These are phyloP conservation scores for Melikaiella ostensackeni DNA, from an alignment of 2,888 invertebrate genomes.

Conservation along the genomic window DNA sequence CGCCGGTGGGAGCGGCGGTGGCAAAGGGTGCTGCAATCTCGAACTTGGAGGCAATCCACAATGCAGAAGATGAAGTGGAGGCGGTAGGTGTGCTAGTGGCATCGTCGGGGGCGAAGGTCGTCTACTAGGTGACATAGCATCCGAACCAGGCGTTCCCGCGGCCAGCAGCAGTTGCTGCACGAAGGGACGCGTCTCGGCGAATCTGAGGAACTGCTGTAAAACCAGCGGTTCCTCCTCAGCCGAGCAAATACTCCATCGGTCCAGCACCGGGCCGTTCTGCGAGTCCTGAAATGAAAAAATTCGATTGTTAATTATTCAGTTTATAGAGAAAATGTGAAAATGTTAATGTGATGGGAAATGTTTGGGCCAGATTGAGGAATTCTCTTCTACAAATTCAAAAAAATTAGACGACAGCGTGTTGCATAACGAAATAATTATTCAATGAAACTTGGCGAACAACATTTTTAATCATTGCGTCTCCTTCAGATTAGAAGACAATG, in stretches of 20 bases:
- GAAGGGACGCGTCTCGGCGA: constrained; percentile 92
- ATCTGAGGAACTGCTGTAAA: constrained; percentile 93
- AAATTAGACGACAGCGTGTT: background rate
- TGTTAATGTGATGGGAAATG: background rate
- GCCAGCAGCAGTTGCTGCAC: constrained; percentile 83
- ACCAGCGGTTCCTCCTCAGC: constrained; percentile 94
- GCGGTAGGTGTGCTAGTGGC: constrained; percentile 76
- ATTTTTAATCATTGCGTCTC: constrained; percentile 27
- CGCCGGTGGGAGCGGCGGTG: constrained; percentile 70
- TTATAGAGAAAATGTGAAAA: background rate
- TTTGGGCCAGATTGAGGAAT: background rate
- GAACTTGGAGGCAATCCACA: constrained; percentile 77
- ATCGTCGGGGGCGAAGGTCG: constrained; percentile 82
- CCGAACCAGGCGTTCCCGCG: constrained; percentile 78
- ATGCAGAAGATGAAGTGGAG: constrained; percentile 73
- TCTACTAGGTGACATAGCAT: constrained; percentile 85
- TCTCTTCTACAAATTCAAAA: background rate
- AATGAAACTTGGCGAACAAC: constrained; percentile 14
- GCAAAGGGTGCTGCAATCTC: constrained; percentile 75
- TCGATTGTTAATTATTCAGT: background rate
- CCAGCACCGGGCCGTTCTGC: constrained; percentile 87
- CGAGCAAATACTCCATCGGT: constrained; percentile 93
- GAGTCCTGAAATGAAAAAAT: constrained; percentile 85
- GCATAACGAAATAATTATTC: constrained; percentile 21
- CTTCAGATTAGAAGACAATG: constrained; percentile 28